Base-by-base conservation (phyloP, 1,140 invertebrate genomes). In the Chlorops oryzae region DNA sequence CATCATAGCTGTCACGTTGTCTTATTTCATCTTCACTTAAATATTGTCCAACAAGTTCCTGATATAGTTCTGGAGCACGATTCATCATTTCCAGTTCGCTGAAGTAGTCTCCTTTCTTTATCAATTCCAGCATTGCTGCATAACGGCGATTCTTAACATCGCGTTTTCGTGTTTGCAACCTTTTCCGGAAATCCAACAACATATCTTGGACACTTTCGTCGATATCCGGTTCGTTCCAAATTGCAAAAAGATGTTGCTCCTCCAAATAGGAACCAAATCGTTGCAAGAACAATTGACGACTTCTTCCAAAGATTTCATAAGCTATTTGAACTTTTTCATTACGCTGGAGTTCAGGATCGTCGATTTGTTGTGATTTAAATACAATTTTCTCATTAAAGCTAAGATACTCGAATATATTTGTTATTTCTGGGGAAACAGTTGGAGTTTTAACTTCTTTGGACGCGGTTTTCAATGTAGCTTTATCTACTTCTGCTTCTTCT, bases 41-140 rank as follows among this genome's bases (percentile, higher is more conserved):
- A 70, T 88, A 92, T 62, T 86, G 84, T 0, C 91, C 92, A 46
- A 96, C 75, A 47, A 96, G 74, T 60, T 94, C 84, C 45, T 96
- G 88, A 75, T 91, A 96, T 0, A 96, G 68, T 44, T 90, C 76
- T 1, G 92, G 92, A 73, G 92, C 90, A 55, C 93, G 73, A 57
- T 83, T 85, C 80, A 91, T 91, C 92, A 96, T 96, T 78, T 92
- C 88, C 50, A 80, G 81, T 67, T 95, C 90, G 70, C 84, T 88
- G 60, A 96, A 96, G 73, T 96, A 96, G 44, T 70, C 67, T 27
- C 87, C 83, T 32, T 85, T 78, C 50, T 85, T 78, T 34, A 89
- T 74, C 34, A 96, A 68, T 59, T 81, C 76, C 57, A 88, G 81
- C 62, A 96, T 74, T 9, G 91, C 92, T 64, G 85, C 80, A 70